Conservation (phyloP, 2,113 vertebrate species). For the Micronycteris hirsuta region DNA sequence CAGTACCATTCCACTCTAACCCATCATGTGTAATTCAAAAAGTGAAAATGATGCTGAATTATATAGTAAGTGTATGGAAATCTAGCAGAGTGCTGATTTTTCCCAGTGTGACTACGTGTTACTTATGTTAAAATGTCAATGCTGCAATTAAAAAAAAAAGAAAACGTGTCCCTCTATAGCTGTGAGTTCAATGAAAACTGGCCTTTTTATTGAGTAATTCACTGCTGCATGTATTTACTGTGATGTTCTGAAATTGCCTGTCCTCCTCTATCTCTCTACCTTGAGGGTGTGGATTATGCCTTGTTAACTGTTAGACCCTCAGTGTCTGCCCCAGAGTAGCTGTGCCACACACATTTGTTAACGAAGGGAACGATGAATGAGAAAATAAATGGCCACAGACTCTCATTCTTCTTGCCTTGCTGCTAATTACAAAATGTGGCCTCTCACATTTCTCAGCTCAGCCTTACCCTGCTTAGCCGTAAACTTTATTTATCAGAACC, state of each 20-base stretch:
- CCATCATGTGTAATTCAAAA: background rate
- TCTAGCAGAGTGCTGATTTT: background rate
- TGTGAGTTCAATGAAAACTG: constrained; percentile 1
- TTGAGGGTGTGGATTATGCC: background rate
- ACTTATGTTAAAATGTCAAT: background rate
- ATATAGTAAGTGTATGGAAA: background rate
- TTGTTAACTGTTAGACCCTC: background rate
- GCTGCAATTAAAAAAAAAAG: background rate
- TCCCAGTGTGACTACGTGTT: background rate
- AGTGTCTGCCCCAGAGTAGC: background rate
- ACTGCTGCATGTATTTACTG: background rate
- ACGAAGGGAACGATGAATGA: background rate
- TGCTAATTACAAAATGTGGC: background rate
- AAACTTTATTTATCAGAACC: background rate
- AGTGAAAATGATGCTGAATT: background rate
- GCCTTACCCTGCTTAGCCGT: background rate
- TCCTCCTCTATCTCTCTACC: background rate
- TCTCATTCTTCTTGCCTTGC: background rate
- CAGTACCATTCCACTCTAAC: background rate
- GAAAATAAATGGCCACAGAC: background rate
- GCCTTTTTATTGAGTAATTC: background rate
- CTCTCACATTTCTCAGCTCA: background rate
- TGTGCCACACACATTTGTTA: background rate
- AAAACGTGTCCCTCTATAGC: background rate
- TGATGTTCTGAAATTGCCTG: background rate